Percentiles rank a stretch among this genome's conserved stretches.
These are phyloP conservation scores for Spilosoma lubricipeda DNA, from an alignment of 2,888 invertebrate genomes.

Conservation along the genomic window DNA sequence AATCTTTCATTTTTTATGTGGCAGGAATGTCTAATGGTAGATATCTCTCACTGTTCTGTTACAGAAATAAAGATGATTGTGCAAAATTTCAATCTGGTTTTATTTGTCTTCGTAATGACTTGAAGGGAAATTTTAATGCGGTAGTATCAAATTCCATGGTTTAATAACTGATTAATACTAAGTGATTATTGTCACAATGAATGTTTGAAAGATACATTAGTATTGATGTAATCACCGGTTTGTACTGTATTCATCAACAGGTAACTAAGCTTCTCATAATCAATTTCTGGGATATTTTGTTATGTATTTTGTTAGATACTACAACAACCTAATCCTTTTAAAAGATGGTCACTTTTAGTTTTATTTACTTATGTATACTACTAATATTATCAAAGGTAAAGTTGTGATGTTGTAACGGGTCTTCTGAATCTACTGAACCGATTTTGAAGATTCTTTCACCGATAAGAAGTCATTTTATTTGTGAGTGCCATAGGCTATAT, in stretches of 20 bases:
- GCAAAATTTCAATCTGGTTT: conserved; percentile 22
- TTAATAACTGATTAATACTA: not conserved
- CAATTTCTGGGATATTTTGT: not conserved
- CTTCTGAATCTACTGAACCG: no score
- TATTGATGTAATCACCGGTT: not conserved
- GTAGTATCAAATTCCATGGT: conserved; percentile 2
- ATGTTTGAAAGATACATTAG: not conserved
- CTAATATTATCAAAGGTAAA: no score
- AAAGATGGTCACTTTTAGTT: no score
- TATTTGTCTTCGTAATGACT: conserved; percentile 23
- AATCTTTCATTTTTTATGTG: conserved; percentile 58
- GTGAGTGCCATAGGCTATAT: no score
- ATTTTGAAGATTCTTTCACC: no score
- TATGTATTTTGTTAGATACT: not conserved
- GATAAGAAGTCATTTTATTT: no score
- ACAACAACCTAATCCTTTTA: not conserved
- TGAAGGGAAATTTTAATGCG: conserved; percentile 5
- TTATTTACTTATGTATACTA: no score
- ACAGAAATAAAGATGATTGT: conserved; percentile 29
- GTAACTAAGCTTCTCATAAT: not conserved
- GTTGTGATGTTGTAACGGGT: no score
- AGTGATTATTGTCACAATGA: not conserved
- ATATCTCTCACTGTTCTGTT: conserved; percentile 21
- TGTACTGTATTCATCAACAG: not conserved
- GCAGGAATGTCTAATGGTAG: conserved; percentile 36